These are phyloP conservation scores for Plecotus auritus DNA, from an alignment of 2,113 vertebrate species.

Conservation along the genomic window DNA sequence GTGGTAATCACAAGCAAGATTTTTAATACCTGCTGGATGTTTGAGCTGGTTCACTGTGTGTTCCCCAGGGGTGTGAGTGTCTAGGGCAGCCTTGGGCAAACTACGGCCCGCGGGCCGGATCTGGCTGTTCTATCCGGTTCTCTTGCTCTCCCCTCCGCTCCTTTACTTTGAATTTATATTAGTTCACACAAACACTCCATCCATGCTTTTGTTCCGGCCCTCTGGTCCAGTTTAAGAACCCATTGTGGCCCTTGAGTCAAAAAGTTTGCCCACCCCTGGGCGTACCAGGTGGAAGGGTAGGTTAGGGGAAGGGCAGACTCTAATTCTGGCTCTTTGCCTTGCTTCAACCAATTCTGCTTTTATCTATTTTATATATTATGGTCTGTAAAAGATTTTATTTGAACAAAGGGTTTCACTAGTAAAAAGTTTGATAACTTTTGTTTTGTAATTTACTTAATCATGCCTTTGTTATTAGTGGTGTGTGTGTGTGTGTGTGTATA, in stretches of 20 bases:
- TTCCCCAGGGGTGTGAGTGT: background rate
- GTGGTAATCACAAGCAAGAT: background rate
- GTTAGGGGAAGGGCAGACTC: background rate
- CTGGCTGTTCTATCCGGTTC: no score
- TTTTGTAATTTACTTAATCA: background rate
- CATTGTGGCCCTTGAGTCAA: no score
- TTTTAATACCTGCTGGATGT: background rate
- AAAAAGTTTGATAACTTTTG: background rate
- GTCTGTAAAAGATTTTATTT: slow-evolving; percentile 8
- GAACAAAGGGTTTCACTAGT: background rate
- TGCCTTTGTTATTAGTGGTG: background rate
- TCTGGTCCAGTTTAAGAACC: no score
- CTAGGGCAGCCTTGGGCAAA: no score
- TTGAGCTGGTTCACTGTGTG: background rate
- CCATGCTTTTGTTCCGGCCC: no score
- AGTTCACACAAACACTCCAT: no score
- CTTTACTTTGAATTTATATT: no score
- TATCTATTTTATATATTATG: background rate
- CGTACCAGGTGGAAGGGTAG: background rate
- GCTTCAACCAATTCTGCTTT: background rate
- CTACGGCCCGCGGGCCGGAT: no score
- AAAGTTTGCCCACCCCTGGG: no score
- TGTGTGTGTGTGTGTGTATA: background rate
- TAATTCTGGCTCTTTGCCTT: background rate
- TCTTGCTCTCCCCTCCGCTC: no score